Evolutionary conservation across 1,140 invertebrate species (phyloP), one percentile per base, ranked within the genome.

Genomic region (Littorina saxatilis): DNA sequence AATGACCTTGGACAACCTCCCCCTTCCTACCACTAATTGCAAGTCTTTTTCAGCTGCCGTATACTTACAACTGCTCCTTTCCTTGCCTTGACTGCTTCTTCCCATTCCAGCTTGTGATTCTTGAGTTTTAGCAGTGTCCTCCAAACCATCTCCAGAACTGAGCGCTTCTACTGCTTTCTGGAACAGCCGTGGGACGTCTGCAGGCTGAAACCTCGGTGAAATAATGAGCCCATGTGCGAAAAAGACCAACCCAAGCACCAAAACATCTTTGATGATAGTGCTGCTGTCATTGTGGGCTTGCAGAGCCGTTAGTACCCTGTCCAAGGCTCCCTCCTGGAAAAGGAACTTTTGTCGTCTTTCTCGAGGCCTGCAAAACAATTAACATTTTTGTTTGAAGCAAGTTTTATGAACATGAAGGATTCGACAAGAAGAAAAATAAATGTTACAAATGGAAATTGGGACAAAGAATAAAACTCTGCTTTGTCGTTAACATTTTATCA

Each of bases 1-100:
- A 37, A 88, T 20, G 39, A 84, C 79, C 20, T 79, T 27, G n/a
- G 77, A 27, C n/a, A 77, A 72, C 20, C 58, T 43, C n/a, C 39
- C 55, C 35, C 75, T 70, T 23, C 27, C 55, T 20, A 58, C 58
- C 76, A 63, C 55, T 13, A 78, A 15, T 7, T 58, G 35, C 52
- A 78, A 39, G 32, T 78, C 76, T 63, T 78, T 78, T 35, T 43
- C 58, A 29, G 76, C 55, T 29, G 2, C 0, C 2, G 32, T 1
- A 58, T 78, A 78, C 13, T n/a, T 27, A 43, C 70, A 73, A 61
- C 7, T 7, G 23, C 17, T 47, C 40, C 23, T 32, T 39, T 20
- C 43, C 39, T 29, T 32, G 27, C 23, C 43, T 47, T 17, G 5
- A 17, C 43, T 9, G 17, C 43, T 47, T 17, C 43, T 17, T 47